Conservation (phyloP, 1,140 invertebrate species). For the Sminthurinus signatus region DNA sequence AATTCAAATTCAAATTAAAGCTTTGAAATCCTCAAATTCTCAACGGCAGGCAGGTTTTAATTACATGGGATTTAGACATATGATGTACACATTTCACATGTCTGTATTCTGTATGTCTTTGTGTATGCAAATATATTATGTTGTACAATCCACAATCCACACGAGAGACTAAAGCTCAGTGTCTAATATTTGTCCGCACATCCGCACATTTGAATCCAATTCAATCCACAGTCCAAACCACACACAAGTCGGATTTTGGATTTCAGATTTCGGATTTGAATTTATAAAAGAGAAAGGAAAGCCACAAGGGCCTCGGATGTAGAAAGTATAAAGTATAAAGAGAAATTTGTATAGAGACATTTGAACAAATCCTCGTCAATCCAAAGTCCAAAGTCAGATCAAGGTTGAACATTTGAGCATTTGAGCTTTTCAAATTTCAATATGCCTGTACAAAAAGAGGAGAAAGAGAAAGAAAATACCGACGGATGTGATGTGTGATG, state of each 20-base stretch:
- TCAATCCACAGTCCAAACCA: constrained; percentile 13
- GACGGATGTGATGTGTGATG: too few relatives aligned
- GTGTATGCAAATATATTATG: too few relatives aligned
- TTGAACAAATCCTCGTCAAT: too few relatives aligned
- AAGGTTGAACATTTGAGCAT: neutral
- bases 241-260: too few relatives aligned
- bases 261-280: too few relatives aligned
- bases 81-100: too few relatives aligned
- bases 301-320: too few relatives aligned
- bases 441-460: neutral
- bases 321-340: too few relatives aligned
- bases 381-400: too few relatives aligned
- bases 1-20: constrained; percentile 7
- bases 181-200: too few relatives aligned
- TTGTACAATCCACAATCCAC: neutral
- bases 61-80: constrained; percentile 11
- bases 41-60: constrained; percentile 8
- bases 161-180: neutral
- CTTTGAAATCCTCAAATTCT: constrained; percentile 10
- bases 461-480: neutral
- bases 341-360: too few relatives aligned
- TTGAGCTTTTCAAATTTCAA: neutral
- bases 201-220: constrained; percentile 1
- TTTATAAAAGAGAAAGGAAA: too few relatives aligned
- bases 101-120: constrained; percentile 3